These are phyloP conservation scores for Patella caerulea DNA, from an alignment of 2,888 invertebrate genomes.

Conservation along the genomic window DNA sequence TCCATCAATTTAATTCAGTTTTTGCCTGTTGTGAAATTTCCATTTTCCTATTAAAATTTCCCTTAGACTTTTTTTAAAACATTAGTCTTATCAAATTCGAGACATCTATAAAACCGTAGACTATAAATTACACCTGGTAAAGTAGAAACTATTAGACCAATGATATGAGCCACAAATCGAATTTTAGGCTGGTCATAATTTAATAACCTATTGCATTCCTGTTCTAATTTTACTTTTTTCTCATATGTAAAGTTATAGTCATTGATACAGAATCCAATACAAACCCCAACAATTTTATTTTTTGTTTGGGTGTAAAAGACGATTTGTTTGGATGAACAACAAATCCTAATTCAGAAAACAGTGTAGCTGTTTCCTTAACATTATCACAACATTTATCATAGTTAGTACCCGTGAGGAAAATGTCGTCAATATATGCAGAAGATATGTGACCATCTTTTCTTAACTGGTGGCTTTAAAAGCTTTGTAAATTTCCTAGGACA, in stretches of 20 bases:
- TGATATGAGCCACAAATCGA: constrained; percentile 12
- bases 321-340: constrained; percentile 19
- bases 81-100: too few relatives aligned
- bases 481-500: constrained; percentile 3
- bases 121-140: constrained; percentile 6
- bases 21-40: background rate
- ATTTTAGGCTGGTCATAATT: background rate
- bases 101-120: background rate
- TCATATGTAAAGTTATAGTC: too few relatives aligned
- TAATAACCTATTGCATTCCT: constrained; percentile 6
- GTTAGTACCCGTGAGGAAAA: constrained; percentile 1
- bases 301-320: background rate
- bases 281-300: background rate
- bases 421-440: constrained; percentile 21
- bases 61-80: too few relatives aligned
- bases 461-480: background rate
- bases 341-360: constrained; percentile 1
- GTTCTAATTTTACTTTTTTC: background rate
- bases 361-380: constrained; percentile 7
- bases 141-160: constrained; percentile 19
- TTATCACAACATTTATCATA: constrained; percentile 2
- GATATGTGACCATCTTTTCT: background rate
- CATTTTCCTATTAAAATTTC: too few relatives aligned
- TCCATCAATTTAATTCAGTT: constrained; percentile 26
- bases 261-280: background rate